Percentiles rank a stretch among this genome's conserved stretches.
These are phyloP conservation scores for Caenorhabditis zanzibari DNA, from an alignment of 2,888 invertebrate species.

Conservation along the genomic window DNA sequence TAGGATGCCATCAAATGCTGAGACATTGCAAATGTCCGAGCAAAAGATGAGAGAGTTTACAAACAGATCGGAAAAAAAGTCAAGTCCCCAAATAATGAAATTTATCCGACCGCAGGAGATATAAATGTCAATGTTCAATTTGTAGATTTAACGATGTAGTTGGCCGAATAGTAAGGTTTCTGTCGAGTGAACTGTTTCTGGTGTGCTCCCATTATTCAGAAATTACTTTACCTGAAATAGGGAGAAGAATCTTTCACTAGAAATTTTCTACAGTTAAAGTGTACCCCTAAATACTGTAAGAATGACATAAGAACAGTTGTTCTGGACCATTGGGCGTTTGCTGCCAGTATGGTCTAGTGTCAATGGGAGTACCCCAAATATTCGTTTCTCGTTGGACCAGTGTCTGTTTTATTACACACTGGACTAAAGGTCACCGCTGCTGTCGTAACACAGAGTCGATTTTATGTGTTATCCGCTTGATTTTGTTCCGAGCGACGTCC, in stretches of 20 bases:
- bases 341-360: neutral
- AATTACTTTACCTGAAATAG: no score
- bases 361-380: neutral
- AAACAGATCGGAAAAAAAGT: constrained; percentile 41
- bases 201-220: no score
- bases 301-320: no score
- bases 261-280: no score
- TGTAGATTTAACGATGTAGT: constrained; percentile 7
- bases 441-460: constrained; percentile 52
- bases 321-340: no score
- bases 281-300: no score
- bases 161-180: neutral
- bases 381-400: constrained; percentile 28
- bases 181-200: no score
- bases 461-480: constrained; percentile 64
- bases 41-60: constrained; percentile 63
- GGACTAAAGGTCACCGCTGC: constrained; percentile 57
- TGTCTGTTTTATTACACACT: constrained; percentile 52
- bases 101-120: constrained; percentile 30
- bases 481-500: constrained; percentile 54
- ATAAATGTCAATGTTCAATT: constrained; percentile 51
- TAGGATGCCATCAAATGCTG: constrained; percentile 1
- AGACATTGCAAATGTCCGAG: constrained; percentile 43
- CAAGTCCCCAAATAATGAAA: constrained; percentile 45
- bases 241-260: no score